Evolutionary conservation across 2,113 vertebrate genomes (phyloP), one percentile per base, ranked within the genome.

Genomic region (Chionodraco myersi): DNA sequence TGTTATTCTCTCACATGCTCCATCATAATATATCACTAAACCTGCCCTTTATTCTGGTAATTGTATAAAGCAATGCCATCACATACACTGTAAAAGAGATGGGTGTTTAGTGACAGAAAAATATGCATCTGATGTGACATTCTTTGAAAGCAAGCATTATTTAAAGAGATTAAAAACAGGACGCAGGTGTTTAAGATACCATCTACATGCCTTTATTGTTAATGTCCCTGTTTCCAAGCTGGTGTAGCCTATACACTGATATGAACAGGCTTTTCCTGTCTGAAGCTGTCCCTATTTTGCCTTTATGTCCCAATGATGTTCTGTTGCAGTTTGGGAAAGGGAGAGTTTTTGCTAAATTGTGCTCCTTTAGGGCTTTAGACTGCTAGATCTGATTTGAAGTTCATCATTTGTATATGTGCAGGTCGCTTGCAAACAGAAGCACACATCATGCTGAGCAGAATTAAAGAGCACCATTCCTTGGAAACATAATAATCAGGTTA

Each of bases 191-290:
- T 52, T 14, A 48, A 34, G 56, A 59, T 49, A 48, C n/a, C 44
- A 13, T 36, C 21, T 48, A 49, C n/a, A 13, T 45, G 13, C 0
- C 4, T 57, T 34, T 13, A 36, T 56, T 58, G n/a, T 26, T 49
- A 8, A 59, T 2, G 7, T 45, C 51, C 44, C 15, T 77, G 56
- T 52, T 77, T 68, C 14, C 49, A 49, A 10, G 56, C 56, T 21
- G 2, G 11, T 9, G 41, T 74, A 41, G 36, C 36, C 36, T 41
- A 23, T 78, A 45, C 52, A 41, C 34, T 59, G n/a, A 78, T 65
- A 52, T 45, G 36, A 72, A 79, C 73, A 58, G 56, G 83, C 56
- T 63, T 66, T 67, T 85, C 72, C 49, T 72, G 62, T 72, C 44
- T 16, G 48, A 34, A n/a, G 30, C 13, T 45, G 34, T 63, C 36